These are phyloP conservation scores for Polydrusus cervinus DNA, from an alignment of 2,888 invertebrate species.

Conservation along the genomic window DNA sequence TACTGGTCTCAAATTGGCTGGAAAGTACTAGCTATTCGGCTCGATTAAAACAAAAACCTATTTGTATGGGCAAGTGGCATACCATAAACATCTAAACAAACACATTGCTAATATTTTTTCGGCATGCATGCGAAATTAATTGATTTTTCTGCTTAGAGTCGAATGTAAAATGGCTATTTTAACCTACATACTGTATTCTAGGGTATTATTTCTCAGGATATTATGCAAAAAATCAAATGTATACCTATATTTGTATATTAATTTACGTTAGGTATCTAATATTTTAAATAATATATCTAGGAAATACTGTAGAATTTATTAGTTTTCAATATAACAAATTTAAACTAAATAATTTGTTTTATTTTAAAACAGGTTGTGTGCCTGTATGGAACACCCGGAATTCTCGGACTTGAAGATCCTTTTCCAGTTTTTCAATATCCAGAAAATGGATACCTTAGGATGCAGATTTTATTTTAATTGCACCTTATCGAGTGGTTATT, in stretches of 20 bases:
- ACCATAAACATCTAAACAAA: neutral
- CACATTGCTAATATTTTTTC: neutral
- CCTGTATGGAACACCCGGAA: constrained; percentile 62
- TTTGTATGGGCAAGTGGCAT: too few species aligned
- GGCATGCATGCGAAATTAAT: constrained; percentile 17
- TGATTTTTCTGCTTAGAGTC: constrained; percentile 17
- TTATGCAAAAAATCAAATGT: constrained; percentile 48
- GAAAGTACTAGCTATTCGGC: too few species aligned
- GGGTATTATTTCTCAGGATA: constrained; percentile 59
- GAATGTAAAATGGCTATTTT: constrained; percentile 7
- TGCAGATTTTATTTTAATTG: constrained; percentile 54
- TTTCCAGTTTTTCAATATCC: constrained; percentile 53
- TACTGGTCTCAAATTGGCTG: too few species aligned
- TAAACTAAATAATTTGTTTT: constrained; percentile 58
- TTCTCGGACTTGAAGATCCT: constrained; percentile 57
- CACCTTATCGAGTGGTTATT: constrained; percentile 39
- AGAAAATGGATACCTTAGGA: constrained; percentile 58
- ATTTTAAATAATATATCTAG: constrained; percentile 1
- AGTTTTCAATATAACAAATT: constrained; percentile 46
- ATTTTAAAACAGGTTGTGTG: constrained; percentile 64
- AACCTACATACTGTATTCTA: constrained; percentile 63
- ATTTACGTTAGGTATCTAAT: neutral
- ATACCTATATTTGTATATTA: constrained; percentile 13
- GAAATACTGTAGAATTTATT: constrained; percentile 15
- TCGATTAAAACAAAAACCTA: too few species aligned